Conservation (phyloP, 2,797 vertebrate species). For the Artibeus lituratus region DNA sequence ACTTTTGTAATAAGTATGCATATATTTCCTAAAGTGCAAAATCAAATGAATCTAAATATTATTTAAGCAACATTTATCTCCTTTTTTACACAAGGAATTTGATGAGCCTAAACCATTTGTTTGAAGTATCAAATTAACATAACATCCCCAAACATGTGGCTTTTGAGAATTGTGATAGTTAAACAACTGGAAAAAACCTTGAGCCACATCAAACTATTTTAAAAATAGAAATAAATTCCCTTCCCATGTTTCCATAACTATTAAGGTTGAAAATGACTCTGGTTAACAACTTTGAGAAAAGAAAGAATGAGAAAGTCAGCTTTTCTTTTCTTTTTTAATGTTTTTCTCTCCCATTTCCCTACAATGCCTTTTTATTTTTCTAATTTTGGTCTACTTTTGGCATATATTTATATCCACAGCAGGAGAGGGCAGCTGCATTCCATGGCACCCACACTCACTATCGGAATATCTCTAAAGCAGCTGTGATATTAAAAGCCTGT, state of each 20-base stretch:
- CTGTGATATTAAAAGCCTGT: slow-evolving; percentile 57
- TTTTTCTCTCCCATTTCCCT: not conserved
- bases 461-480: slow-evolving; percentile 58
- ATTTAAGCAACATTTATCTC: not conserved
- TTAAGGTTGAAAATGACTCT: not conserved
- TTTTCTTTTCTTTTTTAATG: not conserved
- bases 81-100: not conserved
- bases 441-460: slow-evolving; percentile 53
- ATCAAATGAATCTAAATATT: not conserved
- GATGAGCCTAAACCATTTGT: not conserved
- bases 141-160: not conserved
- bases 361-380: not conserved
- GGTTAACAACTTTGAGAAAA: not conserved
- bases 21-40: not conserved
- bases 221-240: not conserved
- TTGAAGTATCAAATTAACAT: not conserved
- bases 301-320: not conserved
- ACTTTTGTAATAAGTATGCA: not conserved
- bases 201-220: not conserved
- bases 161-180: not conserved
- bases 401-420: not conserved
- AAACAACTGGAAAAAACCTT: not conserved
- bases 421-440: not conserved
- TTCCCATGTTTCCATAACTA: not conserved
- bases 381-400: not conserved